Conservation (phyloP, 2,797 vertebrate genomes). For the Chlorospingus semifuscus region DNA sequence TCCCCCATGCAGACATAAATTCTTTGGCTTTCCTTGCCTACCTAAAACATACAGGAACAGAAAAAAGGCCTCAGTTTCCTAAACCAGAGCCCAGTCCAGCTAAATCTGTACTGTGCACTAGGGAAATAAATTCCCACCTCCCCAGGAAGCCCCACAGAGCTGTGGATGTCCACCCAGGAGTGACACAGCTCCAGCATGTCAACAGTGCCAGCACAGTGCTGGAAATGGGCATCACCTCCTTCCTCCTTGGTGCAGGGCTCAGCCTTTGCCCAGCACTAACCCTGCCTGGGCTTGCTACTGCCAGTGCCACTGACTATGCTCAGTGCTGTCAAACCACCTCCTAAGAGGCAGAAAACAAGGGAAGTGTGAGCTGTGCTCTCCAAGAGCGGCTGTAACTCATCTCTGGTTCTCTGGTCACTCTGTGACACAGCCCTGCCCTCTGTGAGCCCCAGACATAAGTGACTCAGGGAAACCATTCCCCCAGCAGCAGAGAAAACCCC, state of each 20-base stretch:
- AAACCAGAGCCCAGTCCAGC: neutral
- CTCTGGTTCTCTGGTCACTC: neutral
- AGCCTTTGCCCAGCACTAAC: neutral
- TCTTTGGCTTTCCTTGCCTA: neutral
- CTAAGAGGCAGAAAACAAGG: neutral
- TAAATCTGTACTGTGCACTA: neutral
- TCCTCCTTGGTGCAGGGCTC: neutral
- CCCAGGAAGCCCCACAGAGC: neutral
- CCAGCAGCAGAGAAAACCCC: neutral
- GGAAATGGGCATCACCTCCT: neutral
- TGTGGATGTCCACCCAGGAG: neutral
- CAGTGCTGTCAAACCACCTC: neutral
- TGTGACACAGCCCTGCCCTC: neutral
- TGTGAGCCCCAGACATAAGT: fast-evolving
- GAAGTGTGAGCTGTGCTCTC: neutral
- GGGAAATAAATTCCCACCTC: neutral
- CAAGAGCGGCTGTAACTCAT: neutral
- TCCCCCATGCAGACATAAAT: fast-evolving
- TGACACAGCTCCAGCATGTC: neutral
- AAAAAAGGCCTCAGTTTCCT: neutral
- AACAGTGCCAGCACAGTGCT: neutral
- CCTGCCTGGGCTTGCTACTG: neutral
- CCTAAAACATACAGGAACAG: neutral
- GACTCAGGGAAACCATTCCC: neutral
- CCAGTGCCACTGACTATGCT: neutral